These are phyloP conservation scores for Acropternis orthonyx DNA, from an alignment of 2,797 vertebrate genomes.

Conservation along the genomic window DNA sequence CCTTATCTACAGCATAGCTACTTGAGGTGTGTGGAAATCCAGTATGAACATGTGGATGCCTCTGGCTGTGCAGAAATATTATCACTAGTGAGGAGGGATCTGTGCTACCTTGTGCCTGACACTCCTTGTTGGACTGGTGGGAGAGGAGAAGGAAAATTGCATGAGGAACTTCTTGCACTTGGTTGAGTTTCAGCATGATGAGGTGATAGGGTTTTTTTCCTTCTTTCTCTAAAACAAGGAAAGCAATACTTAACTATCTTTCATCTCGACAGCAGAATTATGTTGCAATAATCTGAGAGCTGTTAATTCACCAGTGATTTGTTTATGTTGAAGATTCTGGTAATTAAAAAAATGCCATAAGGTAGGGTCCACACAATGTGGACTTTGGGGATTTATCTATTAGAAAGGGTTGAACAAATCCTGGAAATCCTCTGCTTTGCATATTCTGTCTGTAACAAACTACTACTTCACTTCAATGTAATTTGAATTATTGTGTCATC, in stretches of 20 bases:
- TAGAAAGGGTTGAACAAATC: not conserved
- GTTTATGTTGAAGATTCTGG: not conserved
- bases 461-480: not conserved
- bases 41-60: not conserved
- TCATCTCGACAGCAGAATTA: not conserved
- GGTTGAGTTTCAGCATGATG: not conserved
- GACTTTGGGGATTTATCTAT: not conserved
- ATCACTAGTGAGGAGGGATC: not conserved
- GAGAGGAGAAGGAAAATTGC: not conserved
- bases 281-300: not conserved
- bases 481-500: slow-evolving; percentile 2
- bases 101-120: not conserved
- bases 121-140: not conserved
- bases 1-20: not conserved
- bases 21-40: not conserved
- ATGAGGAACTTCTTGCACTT: not conserved
- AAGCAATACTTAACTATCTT: not conserved
- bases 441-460: not conserved
- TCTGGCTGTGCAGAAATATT: not conserved
- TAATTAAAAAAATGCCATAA: not conserved
- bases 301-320: not conserved
- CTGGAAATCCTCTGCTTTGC: not conserved
- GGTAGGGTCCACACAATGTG: no score
- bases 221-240: not conserved
- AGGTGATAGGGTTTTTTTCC: rapidly evolving